A percentile compares a stretch with the other conserved stretches of the same genome.
These are phyloP conservation scores for Papilio glaucus DNA, from an alignment of 1,140 invertebrate species.

Conservation along the genomic window DNA sequence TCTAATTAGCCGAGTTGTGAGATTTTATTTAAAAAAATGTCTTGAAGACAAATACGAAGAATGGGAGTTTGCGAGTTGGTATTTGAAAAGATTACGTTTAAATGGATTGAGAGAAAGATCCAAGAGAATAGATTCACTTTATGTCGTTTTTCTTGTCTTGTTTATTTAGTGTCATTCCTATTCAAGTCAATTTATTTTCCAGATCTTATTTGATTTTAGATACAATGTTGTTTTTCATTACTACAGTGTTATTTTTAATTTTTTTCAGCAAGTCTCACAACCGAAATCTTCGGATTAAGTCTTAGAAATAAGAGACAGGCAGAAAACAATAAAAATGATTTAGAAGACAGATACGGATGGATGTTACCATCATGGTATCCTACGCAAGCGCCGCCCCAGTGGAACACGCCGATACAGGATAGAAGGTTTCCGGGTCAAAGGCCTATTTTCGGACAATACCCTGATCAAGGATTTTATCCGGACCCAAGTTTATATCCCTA, in stretches of 20 bases:
- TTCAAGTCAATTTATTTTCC: no score
- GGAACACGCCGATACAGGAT: neutral
- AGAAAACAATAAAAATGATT: neutral
- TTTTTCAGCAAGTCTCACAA: constrained; percentile 2
- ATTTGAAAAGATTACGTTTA: no score
- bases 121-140: no score
- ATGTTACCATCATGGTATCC: neutral
- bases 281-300: constrained; percentile 4
- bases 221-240: no score
- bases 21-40: no score
- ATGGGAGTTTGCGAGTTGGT: no score
- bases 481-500: neutral
- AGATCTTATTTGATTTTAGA: no score
- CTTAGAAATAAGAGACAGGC: constrained; percentile 19
- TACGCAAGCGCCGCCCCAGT: neutral
- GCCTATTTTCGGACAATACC: neutral
- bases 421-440: neutral
- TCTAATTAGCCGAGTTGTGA: no score
- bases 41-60: no score
- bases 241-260: neutral
- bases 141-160: no score
- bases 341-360: constrained; percentile 4
- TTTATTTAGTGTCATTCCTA: no score
- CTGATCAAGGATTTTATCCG: neutral
- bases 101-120: no score